These are phyloP conservation scores for Phodopus roborovskii DNA, from an alignment of 2,113 vertebrate species.

Conservation along the genomic window DNA sequence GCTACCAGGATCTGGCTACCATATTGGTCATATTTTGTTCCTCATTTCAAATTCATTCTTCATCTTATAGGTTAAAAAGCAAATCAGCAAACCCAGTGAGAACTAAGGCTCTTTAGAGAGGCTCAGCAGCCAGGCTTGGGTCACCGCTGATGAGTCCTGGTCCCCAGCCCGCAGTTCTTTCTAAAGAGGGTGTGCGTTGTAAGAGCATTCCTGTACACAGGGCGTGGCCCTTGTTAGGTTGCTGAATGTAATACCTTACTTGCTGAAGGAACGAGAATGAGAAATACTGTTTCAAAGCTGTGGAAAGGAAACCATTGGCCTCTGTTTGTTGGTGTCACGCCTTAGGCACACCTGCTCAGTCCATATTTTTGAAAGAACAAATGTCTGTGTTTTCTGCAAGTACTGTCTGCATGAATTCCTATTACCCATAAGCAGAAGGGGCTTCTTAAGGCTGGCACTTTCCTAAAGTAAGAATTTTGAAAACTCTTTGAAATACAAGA, in stretches of 20 bases:
- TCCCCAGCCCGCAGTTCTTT: background rate
- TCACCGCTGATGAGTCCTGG: background rate
- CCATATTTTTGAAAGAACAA: background rate
- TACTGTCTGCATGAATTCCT: background rate
- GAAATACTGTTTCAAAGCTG: conserved; percentile 26
- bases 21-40: background rate
- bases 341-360: background rate
- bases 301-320: background rate
- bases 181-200: fast-evolving
- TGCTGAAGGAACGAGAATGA: conserved; percentile 39
- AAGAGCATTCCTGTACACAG: background rate
- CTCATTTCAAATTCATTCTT: conserved; percentile 32
- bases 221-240: background rate
- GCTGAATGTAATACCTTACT: background rate
- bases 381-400: conserved; percentile 21
- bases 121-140: background rate
- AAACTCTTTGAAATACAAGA: conserved; percentile 44
- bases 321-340: background rate
- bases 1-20: background rate
- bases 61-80: conserved; percentile 24
- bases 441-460: background rate
- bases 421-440: background rate
- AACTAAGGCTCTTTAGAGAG: background rate
- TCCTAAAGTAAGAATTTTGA: conserved; percentile 63
- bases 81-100: background rate